Conservation (phyloP, 2,113 vertebrate species). For the Pluvianellus socialis region DNA sequence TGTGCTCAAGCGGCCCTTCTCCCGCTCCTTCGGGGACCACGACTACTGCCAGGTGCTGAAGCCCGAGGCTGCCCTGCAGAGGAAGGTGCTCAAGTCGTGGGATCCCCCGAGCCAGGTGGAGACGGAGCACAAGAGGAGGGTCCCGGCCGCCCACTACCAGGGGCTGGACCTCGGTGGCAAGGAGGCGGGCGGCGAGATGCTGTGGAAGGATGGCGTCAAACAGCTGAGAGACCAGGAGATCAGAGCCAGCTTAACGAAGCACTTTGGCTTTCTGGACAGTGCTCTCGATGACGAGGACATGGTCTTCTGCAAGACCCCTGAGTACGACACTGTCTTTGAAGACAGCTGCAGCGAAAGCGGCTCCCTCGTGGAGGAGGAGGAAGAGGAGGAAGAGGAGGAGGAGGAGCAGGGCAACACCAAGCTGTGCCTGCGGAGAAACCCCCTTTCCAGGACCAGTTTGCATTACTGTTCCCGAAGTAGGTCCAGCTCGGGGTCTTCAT, state of each 20-base stretch:
- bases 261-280: constrained; percentile 80
- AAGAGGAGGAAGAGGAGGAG: constrained; percentile 17
- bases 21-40: constrained; percentile 89
- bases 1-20: constrained; percentile 76
- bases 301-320: constrained; percentile 72
- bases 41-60: constrained; percentile 92
- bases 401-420: constrained; percentile 64
- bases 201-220: constrained; percentile 52
- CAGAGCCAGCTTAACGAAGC: constrained; percentile 83
- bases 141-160: constrained; percentile 55
- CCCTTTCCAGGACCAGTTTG: constrained; percentile 65
- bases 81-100: constrained; percentile 80
- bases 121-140: constrained; percentile 61
- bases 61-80: constrained; percentile 72
- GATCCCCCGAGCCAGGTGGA: constrained; percentile 62
- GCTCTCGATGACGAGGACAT: constrained; percentile 72
- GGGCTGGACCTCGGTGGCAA: constrained; percentile 72
- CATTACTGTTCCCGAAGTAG: constrained; percentile 74
- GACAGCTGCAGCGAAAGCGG: constrained; percentile 79
- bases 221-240: constrained; percentile 83
- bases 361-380: constrained; percentile 64
- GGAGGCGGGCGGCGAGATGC: constrained; percentile 42
- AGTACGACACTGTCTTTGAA: constrained; percentile 77
- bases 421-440: constrained; percentile 73
- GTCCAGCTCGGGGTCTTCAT: constrained; percentile 75